Evolutionary conservation across 2,113 vertebrate species (phyloP).

Genomic region (Nyctereutes procyonoides): DNA sequence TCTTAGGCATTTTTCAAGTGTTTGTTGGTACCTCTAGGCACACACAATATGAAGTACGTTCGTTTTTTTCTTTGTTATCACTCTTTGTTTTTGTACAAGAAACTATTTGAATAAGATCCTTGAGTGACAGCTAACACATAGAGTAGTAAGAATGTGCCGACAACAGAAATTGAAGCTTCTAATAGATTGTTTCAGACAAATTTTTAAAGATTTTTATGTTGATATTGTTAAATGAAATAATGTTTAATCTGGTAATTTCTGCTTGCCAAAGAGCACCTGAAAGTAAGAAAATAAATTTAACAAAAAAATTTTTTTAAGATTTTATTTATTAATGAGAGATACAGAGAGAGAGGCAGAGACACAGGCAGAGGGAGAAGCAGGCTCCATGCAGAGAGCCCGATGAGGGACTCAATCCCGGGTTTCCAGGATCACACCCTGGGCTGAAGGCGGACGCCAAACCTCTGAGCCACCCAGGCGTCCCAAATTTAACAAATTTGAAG

Average conservation of each 20-base stretch:
- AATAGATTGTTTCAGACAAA: conserved; percentile 7
- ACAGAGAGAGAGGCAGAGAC: no score
- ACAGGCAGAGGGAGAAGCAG: no score
- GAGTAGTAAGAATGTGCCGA: background rate
- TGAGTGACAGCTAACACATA: background rate
- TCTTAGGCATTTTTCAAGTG: background rate
- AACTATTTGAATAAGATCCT: conserved; percentile 49
- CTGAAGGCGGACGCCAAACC: no score
- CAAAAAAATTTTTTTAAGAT: background rate
- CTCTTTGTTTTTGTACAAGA: background rate
- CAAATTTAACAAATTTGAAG: conserved; percentile 32
- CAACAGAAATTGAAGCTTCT: conserved; percentile 34
- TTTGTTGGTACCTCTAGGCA: background rate
- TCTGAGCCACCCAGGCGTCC: no score
- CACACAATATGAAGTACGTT: background rate
- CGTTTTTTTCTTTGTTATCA: background rate
- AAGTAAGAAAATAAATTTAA: conserved; percentile 45
- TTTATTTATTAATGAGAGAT: no score
- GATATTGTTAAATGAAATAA: conserved; percentile 19
- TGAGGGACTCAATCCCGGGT: no score
- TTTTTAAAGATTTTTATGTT: conserved; percentile 33
- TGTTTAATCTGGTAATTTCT: conserved; percentile 45
- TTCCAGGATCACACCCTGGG: no score
- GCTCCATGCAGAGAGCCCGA: no score
- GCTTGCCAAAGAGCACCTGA: conserved; percentile 37